phyloP scores from a whole-genome alignment of 1,140 invertebrate genomes.

The Globodera ellingtonae region DNA sequence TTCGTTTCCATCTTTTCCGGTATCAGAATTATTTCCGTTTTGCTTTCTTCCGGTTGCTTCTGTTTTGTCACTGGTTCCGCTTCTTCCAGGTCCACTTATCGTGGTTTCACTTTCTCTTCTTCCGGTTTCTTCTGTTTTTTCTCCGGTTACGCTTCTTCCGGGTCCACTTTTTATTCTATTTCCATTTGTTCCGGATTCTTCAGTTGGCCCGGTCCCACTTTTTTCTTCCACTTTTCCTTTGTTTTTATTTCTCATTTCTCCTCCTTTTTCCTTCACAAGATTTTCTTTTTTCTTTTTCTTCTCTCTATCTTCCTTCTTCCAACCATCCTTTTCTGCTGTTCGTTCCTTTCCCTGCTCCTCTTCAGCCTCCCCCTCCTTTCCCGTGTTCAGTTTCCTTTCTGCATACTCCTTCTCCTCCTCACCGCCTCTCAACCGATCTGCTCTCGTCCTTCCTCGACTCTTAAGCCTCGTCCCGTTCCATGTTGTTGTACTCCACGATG shows the following conservation, averaged over 20 bases:
- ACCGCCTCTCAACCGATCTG: background rate
- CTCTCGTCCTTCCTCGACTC: constrained; percentile 26
- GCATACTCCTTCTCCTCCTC: constrained; percentile 13
- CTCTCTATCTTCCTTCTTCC: constrained; percentile 1
- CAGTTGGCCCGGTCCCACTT: too few species aligned
- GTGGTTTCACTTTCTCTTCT: too few species aligned
- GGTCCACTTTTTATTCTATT: background rate
- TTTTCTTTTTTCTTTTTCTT: constrained; percentile 23
- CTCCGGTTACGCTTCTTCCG: background rate
- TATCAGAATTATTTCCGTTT: too few species aligned
- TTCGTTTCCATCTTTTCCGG: too few species aligned
- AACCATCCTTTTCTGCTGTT: background rate
- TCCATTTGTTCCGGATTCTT: background rate
- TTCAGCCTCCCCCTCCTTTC: background rate
- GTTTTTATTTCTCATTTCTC: background rate
- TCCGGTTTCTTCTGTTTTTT: background rate
- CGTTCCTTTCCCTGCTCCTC: background rate
- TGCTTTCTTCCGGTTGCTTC: too few species aligned
- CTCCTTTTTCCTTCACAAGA: background rate
- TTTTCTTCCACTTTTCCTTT: background rate
- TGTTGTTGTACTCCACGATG: constrained; percentile 45
- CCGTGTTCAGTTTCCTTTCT: constrained; percentile 11
- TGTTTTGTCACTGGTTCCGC: background rate
- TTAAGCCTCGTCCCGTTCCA: constrained; percentile 36
- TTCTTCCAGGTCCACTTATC: background rate